Evolutionary conservation across 2,797 vertebrate genomes (phyloP).

Genomic region (Anomalospiza imberbis): DNA sequence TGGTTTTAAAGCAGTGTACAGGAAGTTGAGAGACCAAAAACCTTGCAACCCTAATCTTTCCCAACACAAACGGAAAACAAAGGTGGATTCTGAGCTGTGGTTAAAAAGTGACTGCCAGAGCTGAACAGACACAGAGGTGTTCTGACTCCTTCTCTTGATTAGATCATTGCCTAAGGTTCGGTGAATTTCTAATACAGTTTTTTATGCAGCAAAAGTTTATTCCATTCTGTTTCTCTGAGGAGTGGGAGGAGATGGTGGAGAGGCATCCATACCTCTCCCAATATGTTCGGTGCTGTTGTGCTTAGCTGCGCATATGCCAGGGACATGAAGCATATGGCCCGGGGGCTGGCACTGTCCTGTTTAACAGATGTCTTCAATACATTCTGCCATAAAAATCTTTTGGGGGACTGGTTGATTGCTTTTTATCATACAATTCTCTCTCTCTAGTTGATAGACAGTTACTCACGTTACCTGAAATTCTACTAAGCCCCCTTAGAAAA

Average conservation of each 20-base stretch:
- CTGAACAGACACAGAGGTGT: neutral
- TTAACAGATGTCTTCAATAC: constrained; percentile 71
- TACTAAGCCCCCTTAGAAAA: neutral
- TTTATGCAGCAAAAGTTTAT: constrained; percentile 52
- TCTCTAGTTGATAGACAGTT: constrained; percentile 48
- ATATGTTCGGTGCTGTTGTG: constrained; percentile 64
- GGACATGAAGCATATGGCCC: constrained; percentile 69
- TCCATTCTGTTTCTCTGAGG: constrained; percentile 27
- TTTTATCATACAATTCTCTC: constrained; percentile 66
- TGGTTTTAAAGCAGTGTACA: neutral
- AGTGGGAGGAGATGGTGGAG: constrained; percentile 17
- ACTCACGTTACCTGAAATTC: constrained; percentile 61
- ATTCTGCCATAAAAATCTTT: constrained; percentile 67
- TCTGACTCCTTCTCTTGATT: neutral
- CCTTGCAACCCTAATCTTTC: neutral
- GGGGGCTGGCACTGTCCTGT: constrained; percentile 64
- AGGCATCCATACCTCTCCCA: constrained; percentile 62
- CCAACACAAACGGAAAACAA: neutral
- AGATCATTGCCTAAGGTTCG: constrained; percentile 31
- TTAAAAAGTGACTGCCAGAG: neutral
- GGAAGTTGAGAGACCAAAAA: neutral
- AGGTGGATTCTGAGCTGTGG: neutral
- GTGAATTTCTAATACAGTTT: constrained; percentile 27
- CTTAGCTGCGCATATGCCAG: constrained; percentile 59
- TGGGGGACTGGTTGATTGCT: constrained; percentile 57